Base-by-base conservation (phyloP, 92 coral and sea anemone genomes). In the Muricea muricata region DNA sequence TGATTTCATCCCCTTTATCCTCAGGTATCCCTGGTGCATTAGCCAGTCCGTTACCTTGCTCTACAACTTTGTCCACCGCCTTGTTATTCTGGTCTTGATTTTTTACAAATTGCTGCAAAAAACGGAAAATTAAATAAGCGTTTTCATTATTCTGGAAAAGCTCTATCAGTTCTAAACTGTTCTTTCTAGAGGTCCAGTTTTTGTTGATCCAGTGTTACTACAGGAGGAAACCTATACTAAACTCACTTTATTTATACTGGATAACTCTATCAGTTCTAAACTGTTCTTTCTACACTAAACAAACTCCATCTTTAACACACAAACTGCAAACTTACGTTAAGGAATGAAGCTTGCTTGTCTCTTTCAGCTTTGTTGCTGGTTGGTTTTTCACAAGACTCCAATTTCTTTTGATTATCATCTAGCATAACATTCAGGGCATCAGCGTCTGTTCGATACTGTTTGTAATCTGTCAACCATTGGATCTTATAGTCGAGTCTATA, bases 291-390 rank as follows among this genome's bases (percentile, higher is more conserved):
- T n/a, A n/a, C n/a, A n/a, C n/a, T n/a, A n/a, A n/a, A n/a, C n/a
- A n/a, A n/a, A n/a, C n/a, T n/a, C n/a, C n/a, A n/a, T n/a, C n/a
- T n/a, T n/a, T n/a, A n/a, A n/a, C n/a, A n/a, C n/a, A n/a, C n/a
- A n/a, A n/a, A n/a, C 50, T 45, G 50, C n/a, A 30, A 29, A 32
- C 83, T 56, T 78, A 78, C 83, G 40, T 78, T 78, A 10, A 78
- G 83, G 54, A 78, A 78, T 0, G 83, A 26, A 13, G 83, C 83
- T 57, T 78, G 83, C n/a, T 26, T 78, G 83, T 78, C 83, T 39
- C 83, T 56, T n/a, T 78, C 83, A 14, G 83, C 17, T 35, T 78
- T 78, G 54, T 57, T 78, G 52, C 83, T 78, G 61, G 83, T 78
- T 35, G 83, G 83, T 26, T 78, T 78, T 41, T 78, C 83, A 40